Evolutionary conservation across 2,797 vertebrate species (phyloP).

Genomic region (Steatocranus sp.): DNA sequence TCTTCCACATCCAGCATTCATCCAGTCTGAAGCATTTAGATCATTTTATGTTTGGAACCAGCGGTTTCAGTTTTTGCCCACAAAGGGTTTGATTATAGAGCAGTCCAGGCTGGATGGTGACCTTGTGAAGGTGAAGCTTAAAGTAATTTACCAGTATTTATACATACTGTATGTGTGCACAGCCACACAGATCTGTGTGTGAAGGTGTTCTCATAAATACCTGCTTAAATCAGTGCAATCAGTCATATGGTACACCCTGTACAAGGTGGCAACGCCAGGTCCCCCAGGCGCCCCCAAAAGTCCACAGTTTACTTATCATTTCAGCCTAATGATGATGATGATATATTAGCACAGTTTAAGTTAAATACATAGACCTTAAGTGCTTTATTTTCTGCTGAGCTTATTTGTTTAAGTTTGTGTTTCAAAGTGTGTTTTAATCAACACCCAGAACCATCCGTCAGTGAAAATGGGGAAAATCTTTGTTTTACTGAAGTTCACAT

Average conservation of each 20-base stretch:
- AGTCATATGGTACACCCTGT: background rate
- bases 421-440: background rate
- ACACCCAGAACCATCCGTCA: background rate
- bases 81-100: background rate
- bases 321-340: background rate
- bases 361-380: background rate
- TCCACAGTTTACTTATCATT: background rate
- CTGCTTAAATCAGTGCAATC: background rate
- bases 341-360: background rate
- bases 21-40: background rate
- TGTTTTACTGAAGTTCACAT: background rate
- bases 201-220: background rate
- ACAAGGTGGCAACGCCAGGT: background rate
- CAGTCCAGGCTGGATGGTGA: accelerated
- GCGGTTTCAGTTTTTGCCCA: background rate
- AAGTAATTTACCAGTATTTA: background rate
- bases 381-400: background rate
- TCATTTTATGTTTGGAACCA: background rate
- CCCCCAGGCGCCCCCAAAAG: background rate
- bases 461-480: background rate
- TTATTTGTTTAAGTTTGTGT: background rate
- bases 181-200: background rate
- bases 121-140: background rate
- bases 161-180: background rate
- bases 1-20: background rate